Evolutionary conservation across 1,140 invertebrate species (phyloP), one percentile per base, ranked within the genome.

Genomic region (Psix sp.): DNA sequence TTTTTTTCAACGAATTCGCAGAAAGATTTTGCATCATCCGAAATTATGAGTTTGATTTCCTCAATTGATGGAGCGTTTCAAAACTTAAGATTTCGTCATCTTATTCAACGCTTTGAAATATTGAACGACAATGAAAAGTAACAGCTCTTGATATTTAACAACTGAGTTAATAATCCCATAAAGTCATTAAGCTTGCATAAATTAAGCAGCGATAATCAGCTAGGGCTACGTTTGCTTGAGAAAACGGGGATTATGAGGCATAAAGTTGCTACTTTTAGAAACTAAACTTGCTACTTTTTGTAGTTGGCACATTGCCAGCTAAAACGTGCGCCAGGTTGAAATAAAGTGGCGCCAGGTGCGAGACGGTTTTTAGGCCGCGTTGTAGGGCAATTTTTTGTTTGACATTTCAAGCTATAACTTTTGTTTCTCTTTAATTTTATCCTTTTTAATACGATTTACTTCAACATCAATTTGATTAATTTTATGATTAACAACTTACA

Each of bases 401-500:
- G 31, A 18, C 39, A 11, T 29, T 24, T 9, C 9, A 5, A 29
- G 7, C n/a, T 29, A 24, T 29, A 3, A 10, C 26, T 29, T n/a
- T 29, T 11, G 6, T 31, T 43, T 56, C 18, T 17, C 11, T n/a
- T 56, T 15, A 5, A 7, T 38, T 26, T 21, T 10, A n/a, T 7
- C 10, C 18, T 29, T 31, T 54, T 29, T n/a, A n/a, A n/a, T n/a
- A n/a, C n/a, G 2, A 29, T 33, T 39, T 42, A 16, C n/a, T n/a
- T 6, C 15, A 16, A 10, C 3, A 39, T 39, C 14, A 17, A 17
- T 14, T 35, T 5, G 5, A 40, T 40, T 20, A 33, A 43, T 1
- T 21, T 36, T 9, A 11, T 24, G n/a, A n/a, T n/a, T n/a, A n/a
- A n/a, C n/a, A n/a, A 91, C 93, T 94, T 88, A 96, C 95, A 93